Conservation (phyloP, 2,113 vertebrate species). For the Ophthalmolycus amberensis region DNA sequence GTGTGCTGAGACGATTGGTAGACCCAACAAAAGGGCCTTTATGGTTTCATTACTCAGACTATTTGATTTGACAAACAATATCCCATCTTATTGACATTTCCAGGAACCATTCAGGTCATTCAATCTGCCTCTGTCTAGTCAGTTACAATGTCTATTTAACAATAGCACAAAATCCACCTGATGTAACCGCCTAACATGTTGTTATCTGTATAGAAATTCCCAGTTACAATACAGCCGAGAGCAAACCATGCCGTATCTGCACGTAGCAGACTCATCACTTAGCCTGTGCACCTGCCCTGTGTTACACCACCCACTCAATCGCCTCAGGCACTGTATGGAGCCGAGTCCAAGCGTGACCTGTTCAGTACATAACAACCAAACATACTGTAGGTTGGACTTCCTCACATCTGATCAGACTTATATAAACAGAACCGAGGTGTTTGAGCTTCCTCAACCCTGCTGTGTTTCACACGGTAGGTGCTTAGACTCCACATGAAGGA, state of each 20-base stretch:
- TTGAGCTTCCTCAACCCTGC: constrained; percentile 34
- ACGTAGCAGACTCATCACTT: constrained; percentile 71
- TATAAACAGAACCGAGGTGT: constrained; percentile 55
- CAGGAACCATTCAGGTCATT: neutral
- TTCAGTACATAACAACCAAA: constrained; percentile 75
- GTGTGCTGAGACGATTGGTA: neutral
- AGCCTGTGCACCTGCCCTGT: constrained; percentile 71
- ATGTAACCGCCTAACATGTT: constrained; percentile 16
- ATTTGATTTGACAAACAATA: constrained; percentile 8
- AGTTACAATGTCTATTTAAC: constrained; percentile 9
- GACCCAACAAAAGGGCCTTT: neutral
- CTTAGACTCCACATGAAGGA: neutral
- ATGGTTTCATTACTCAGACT: neutral
- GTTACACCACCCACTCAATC: constrained; percentile 65
- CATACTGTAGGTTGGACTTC: constrained; percentile 50
- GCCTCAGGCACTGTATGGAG: constrained; percentile 56
- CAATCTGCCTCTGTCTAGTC: neutral
- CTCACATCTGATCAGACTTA: constrained; percentile 57
- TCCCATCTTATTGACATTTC: constrained; percentile 21
- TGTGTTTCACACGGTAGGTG: neutral
- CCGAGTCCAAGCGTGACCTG: constrained; percentile 73
- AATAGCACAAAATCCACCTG: constrained; percentile 11
- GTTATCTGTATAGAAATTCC: constrained; percentile 55
- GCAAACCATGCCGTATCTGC: constrained; percentile 55
- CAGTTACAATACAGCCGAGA: constrained; percentile 37